A percentile compares a stretch with the other conserved stretches of the same genome.
Conservation (phyloP, 2,113 vertebrate species). For the Daubentonia madagascariensis region DNA sequence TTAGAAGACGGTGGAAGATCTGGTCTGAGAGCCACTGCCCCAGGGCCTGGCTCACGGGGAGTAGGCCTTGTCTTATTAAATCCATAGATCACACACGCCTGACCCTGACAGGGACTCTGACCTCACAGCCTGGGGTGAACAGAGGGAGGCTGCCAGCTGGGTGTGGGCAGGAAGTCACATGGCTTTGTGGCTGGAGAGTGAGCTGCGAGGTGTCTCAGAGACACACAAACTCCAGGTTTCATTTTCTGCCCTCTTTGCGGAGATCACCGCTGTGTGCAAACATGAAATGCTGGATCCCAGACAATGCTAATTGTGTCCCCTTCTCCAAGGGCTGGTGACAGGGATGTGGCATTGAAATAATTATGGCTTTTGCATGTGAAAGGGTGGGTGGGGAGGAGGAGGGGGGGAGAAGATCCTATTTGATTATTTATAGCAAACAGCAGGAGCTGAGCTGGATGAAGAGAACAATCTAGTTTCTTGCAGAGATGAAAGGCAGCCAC, state of each 20-base stretch:
- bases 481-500: not conserved
- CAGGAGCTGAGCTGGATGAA: not conserved
- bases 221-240: too few relatives aligned
- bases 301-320: not conserved
- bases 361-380: not conserved
- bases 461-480: not conserved
- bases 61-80: not conserved
- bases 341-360: not conserved
- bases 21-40: not conserved
- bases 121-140: not conserved
- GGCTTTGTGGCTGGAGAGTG: not conserved
- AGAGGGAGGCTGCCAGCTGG: rapidly evolving
- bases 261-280: not conserved
- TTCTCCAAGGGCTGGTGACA: not conserved
- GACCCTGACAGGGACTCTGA: not conserved
- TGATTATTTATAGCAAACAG: not conserved
- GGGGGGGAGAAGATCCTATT: not conserved
- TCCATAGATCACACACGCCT: rapidly evolving
- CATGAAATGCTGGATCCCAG: not conserved
- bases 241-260: not conserved
- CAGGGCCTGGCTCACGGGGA: too few relatives aligned
- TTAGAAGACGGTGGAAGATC: not conserved
- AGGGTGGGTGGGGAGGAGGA: too few relatives aligned
- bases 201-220: not conserved
- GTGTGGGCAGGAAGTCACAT: too few relatives aligned